These are phyloP conservation scores for Euzetes globulus DNA, from an alignment of 2,888 invertebrate species.

Conservation along the genomic window DNA sequence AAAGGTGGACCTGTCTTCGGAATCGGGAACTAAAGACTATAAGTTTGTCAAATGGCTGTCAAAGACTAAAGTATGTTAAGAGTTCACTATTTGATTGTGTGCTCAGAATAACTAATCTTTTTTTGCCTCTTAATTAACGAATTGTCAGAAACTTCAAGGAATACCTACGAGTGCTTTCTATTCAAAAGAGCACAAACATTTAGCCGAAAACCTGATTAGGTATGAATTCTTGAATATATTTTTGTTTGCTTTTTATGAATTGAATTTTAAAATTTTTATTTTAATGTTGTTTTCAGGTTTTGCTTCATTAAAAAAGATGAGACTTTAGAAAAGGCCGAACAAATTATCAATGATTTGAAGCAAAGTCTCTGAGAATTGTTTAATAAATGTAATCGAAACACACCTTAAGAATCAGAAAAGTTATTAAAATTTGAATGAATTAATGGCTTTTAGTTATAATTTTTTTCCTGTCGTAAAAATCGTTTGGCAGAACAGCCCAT, in stretches of 20 bases:
- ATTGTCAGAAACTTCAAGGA: conserved; percentile 68
- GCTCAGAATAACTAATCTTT: neutral
- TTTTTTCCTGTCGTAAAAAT: too few relatives aligned
- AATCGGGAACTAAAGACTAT: conserved; percentile 63
- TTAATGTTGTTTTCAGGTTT: conserved; percentile 10
- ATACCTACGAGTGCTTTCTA: conserved; percentile 96
- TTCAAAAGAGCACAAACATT: conserved; percentile 63
- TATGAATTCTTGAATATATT: neutral
- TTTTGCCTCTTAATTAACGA: conserved; percentile 42
- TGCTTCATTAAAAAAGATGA: conserved; percentile 46
- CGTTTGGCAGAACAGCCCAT: too few relatives aligned
- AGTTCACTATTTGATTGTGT: conserved; percentile 38
- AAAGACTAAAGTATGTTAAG: conserved; percentile 56
- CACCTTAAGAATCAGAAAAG: too few relatives aligned
- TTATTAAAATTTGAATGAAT: too few relatives aligned
- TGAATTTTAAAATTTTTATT: neutral
- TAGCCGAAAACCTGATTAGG: conserved; percentile 77
- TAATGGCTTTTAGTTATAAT: too few relatives aligned
- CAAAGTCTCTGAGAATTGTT: conserved; percentile 32
- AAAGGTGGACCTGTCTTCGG: conserved; percentile 44
- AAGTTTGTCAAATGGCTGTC: conserved; percentile 93
- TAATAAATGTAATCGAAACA: conserved; percentile 48
- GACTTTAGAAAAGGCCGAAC: conserved; percentile 47
- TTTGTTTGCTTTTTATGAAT: conserved; percentile 57
- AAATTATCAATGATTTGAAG: conserved; percentile 44